Conservation (phyloP, 2,888 invertebrate genomes). For the Drosophila buzzatii region DNA sequence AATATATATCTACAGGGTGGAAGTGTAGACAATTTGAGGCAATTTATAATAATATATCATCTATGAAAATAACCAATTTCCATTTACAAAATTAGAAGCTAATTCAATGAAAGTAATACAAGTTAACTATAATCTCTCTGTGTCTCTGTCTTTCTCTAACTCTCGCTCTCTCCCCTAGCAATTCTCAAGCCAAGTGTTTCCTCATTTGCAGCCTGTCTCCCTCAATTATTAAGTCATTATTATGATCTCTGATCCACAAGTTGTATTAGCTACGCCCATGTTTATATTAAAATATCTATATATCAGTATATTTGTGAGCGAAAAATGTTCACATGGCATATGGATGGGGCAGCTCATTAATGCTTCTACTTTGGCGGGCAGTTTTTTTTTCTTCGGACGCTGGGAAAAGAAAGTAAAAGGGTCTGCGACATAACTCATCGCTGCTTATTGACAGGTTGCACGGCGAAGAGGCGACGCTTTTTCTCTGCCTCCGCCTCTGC, state of each 20-base stretch:
- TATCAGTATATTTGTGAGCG: conserved; percentile 11
- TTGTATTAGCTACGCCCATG: conserved; percentile 39
- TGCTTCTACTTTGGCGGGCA: conserved; percentile 43
- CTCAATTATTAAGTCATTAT: conserved; percentile 75
- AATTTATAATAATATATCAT: neutral
- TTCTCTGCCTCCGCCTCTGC: neutral
- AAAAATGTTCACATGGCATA: conserved; percentile 48
- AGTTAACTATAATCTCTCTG: neutral
- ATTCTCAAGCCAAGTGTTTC: conserved; percentile 23
- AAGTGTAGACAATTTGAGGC: too few species aligned
- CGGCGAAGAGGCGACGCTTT: conserved; percentile 23
- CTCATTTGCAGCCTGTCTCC: conserved; percentile 17
- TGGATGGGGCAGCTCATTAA: conserved; percentile 34
- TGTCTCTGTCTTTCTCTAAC: neutral
- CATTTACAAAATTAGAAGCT: neutral
- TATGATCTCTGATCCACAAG: conserved; percentile 20
- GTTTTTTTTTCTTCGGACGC: conserved; percentile 19
- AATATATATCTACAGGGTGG: too few species aligned
- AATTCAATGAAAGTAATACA: neutral
- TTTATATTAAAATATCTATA: conserved; percentile 16
- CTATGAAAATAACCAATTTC: neutral
- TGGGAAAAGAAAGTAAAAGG: conserved; percentile 75
- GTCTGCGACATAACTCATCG: conserved; percentile 72
- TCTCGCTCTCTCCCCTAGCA: neutral
- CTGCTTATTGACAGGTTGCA: conserved; percentile 64